Evolutionary conservation across 2,888 invertebrate genomes (phyloP).

Genomic region (Protula sp.): DNA sequence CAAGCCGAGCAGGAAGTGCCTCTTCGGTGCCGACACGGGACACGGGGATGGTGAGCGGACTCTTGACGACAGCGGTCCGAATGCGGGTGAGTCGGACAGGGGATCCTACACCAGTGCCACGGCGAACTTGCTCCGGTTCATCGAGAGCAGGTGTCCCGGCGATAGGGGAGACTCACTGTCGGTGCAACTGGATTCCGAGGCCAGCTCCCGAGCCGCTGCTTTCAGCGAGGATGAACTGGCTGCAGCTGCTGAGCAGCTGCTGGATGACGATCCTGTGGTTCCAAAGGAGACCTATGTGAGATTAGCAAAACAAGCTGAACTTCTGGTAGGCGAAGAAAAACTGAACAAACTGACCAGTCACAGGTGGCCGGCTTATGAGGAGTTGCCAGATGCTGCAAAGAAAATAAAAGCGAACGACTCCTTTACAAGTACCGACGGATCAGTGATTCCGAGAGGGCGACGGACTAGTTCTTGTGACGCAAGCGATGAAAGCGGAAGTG

Average conservation of each 20-base stretch:
- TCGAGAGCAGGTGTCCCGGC: background rate
- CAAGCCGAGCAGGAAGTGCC: background rate
- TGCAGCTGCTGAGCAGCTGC: background rate
- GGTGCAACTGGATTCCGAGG: background rate
- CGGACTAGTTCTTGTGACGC: constrained; percentile 16
- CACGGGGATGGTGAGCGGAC: background rate
- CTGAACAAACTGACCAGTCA: background rate
- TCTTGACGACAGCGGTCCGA: background rate
- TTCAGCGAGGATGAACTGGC: background rate
- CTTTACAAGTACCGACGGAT: constrained; percentile 7
- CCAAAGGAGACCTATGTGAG: background rate
- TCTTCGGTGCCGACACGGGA: background rate
- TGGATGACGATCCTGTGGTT: background rate
- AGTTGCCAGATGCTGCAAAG: background rate
- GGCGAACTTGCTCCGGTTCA: background rate
- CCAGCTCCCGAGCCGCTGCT: background rate
- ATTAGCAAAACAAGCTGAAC: constrained; percentile 12
- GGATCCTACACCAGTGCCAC: background rate
- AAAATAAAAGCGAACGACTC: background rate
- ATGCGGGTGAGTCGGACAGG: background rate
- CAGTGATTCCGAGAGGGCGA: constrained; percentile 2
- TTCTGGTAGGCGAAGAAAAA: constrained; percentile 7
- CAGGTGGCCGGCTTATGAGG: background rate
- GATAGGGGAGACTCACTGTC: background rate
- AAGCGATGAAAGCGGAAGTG: constrained; percentile 7